phyloP scores from a whole-genome alignment of 2,888 invertebrate species.

The Parochlus steinenii region DNA sequence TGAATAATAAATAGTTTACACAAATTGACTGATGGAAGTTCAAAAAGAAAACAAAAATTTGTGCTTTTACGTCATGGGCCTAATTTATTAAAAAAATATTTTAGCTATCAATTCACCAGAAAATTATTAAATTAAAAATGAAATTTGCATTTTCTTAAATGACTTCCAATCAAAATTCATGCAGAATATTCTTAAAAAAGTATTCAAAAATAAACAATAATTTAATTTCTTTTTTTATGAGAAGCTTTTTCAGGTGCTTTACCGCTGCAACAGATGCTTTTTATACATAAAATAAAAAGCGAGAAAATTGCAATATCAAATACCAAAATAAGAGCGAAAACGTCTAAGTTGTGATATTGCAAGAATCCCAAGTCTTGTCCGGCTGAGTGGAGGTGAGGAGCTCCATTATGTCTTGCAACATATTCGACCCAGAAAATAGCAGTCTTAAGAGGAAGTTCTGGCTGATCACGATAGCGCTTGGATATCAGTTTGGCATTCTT shows the following conservation, averaged over 20 bases:
- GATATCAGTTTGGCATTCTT: slow-evolving; percentile 18
- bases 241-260: not conserved
- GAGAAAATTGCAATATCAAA: not conserved
- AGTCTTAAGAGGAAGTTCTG: slow-evolving; percentile 20
- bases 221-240: not conserved
- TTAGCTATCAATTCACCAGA: too few relatives aligned
- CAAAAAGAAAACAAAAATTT: too few relatives aligned
- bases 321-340: slow-evolving; percentile 17
- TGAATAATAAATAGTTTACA: too few relatives aligned
- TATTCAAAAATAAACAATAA: too few relatives aligned
- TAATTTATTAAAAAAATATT: too few relatives aligned
- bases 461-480: slow-evolving; percentile 23
- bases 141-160: not conserved
- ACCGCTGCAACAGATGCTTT: not conserved
- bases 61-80: too few relatives aligned
- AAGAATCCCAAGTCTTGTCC: slow-evolving; percentile 22
- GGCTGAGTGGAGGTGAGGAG: slow-evolving; percentile 21
- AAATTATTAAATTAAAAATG: too few relatives aligned
- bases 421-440: slow-evolving; percentile 28
- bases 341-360: slow-evolving; percentile 21
- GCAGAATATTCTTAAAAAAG: too few relatives aligned
- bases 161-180: not conserved
- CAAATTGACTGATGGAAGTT: too few relatives aligned
- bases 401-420: slow-evolving; percentile 23
- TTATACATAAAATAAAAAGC: not conserved